Conservation (phyloP, 1,140 invertebrate species). For the Ceratina australensis region DNA sequence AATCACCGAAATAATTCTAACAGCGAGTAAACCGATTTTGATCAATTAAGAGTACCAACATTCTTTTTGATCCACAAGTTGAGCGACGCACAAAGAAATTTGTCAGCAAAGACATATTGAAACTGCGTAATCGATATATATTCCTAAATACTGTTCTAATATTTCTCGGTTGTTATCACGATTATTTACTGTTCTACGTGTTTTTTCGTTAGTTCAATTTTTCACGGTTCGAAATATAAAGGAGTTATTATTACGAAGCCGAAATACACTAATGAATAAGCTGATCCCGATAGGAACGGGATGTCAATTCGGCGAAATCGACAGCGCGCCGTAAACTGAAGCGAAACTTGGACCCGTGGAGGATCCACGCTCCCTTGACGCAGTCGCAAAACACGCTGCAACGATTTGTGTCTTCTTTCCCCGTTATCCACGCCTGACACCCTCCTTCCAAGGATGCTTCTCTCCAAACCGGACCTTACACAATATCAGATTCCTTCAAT, state of each 20-base stretch:
- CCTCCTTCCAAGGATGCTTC: background rate
- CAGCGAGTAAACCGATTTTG: background rate
- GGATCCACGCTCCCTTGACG: constrained; percentile 62
- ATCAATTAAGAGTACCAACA: background rate
- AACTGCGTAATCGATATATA: background rate
- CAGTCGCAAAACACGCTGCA: constrained; percentile 66
- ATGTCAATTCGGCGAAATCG: constrained; percentile 66
- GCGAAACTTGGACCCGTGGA: constrained; percentile 55
- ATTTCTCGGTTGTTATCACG: background rate
- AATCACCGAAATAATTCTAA: background rate
- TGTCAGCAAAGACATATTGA: background rate
- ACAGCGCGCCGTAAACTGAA: constrained; percentile 73
- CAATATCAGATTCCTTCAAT: background rate
- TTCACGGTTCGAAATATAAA: too few species aligned
- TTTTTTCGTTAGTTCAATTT: background rate
- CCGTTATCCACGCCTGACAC: constrained; percentile 2
- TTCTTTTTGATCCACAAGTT: background rate
- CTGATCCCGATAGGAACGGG: background rate
- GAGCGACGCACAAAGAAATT: background rate
- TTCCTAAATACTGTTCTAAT: background rate
- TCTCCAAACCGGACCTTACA: background rate
- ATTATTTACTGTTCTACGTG: background rate
- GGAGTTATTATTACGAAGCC: background rate
- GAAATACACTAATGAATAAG: background rate
- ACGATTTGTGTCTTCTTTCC: constrained; percentile 30